These are phyloP conservation scores for Gopherus evgoodei DNA, from an alignment of 2,113 vertebrate genomes.

Conservation along the genomic window DNA sequence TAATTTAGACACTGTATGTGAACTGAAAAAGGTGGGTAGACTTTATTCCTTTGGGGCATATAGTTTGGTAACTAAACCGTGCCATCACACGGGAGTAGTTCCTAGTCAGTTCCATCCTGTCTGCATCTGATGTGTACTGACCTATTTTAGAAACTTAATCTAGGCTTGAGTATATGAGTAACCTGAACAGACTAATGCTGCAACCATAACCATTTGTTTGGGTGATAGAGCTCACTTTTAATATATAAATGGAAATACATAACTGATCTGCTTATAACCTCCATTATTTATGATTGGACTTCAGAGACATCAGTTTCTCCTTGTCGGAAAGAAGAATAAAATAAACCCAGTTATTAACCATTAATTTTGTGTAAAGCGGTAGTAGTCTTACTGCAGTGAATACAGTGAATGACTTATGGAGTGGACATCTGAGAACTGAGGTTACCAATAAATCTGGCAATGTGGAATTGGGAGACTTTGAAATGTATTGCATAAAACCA, in stretches of 20 bases:
- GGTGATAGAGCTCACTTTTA: not conserved
- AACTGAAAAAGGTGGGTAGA: conserved; percentile 20
- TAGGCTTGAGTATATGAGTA: conserved; percentile 14
- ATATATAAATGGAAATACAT: conserved; percentile 30
- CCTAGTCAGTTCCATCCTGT: conserved; percentile 43
- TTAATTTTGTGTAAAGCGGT: not conserved
- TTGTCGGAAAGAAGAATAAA: not conserved
- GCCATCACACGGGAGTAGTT: conserved; percentile 29
- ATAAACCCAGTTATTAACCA: not conserved
- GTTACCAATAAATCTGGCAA: not conserved
- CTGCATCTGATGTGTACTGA: not conserved
- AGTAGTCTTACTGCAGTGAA: not conserved
- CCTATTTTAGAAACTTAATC: conserved; percentile 58
- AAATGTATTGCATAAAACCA: not conserved
- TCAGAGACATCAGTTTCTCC: not conserved
- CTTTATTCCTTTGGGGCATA: not conserved
- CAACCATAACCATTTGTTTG: not conserved
- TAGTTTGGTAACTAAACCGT: conserved; percentile 21
- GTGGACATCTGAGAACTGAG: not conserved
- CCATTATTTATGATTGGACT: not conserved
- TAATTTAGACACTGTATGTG: not conserved
- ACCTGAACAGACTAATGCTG: not conserved
- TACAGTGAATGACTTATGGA: not conserved
- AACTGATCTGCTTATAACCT: not conserved
- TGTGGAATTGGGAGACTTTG: not conserved